Base-by-base conservation (phyloP, 2,113 vertebrate species). In the Clarias magur region DNA sequence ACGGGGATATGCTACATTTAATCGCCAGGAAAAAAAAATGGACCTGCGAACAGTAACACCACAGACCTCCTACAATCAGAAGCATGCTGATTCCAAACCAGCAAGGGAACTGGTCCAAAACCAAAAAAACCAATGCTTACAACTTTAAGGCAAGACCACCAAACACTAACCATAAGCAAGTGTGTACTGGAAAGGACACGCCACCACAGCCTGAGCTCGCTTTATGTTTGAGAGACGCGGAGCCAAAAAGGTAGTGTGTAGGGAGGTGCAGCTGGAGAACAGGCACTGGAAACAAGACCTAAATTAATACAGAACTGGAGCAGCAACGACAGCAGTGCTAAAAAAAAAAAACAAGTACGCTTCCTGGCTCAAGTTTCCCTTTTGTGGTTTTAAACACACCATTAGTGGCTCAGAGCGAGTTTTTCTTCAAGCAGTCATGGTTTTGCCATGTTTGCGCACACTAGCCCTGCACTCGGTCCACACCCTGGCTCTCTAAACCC, bases 381-480 rank as follows among this genome's bases (percentile, higher is more conserved):
- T 88, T 83, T 87, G 85, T 42, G 89, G 91, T 84, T 76, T 90
- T 76, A 67, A 88, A 88, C 70, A 80, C 88, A 85, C 89, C 84
- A 88, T 89, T 89, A 90, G 89, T 60, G 89, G 89, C 84, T 81
- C 80, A 48, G 85, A 59, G 83, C 83, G 85, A 65, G 89, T 85
- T 90, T 90, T 83, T 88, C 82, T 88, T 88, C 63, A 72, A 83
- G 73, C 65, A 79, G 60, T 13, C 72, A 87, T 60, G 16, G 7
- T 88, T 67, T 80, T 83, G 86, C 84, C 90, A 88, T 84, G 67
- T 84, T 80, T 82, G 85, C 59, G 72, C n/a, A 86, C 34, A 90
- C 82, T 65, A 62, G 54, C 73, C 83, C 67, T 62, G 65, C n/a
- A 34, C 63, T 86, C 27, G 21, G 59, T 84, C 78, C 85, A 85